Base-by-base conservation (phyloP, 2,888 invertebrate genomes). In the Hymenopus coronatus region DNA sequence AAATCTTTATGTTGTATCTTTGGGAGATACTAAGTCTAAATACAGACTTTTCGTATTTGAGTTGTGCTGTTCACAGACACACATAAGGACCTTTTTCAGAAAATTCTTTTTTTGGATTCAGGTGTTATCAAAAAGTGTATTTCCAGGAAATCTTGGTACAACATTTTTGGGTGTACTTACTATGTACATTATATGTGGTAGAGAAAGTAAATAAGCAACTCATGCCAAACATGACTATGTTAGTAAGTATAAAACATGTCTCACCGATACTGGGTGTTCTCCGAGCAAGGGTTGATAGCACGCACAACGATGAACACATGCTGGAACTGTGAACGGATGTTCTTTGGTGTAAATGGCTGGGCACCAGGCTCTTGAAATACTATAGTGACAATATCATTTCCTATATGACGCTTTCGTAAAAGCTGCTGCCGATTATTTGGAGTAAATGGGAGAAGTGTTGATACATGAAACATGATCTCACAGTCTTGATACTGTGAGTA, bases 401-500 rank as follows among this genome's bases (percentile, higher is more conserved):
- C 99, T 92, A 99, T 99, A 94, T 99, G 99, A 40, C 99, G 96
- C 93, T 99, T 99, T 91, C 99, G 95, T 91, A 98, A 94, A 91
- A 99, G 94, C 95, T 95, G 99, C 93, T 99, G 99, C 90, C 97
- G 95, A 94, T 99, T 99, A 93, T 98, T 99, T 88, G 98, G 97
- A 83, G 99, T 98, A 93, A 98, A 98, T 6, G 99, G 99, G 91
- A 99, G 95, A 96, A 99, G 96, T 6, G 99, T 99, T 1, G 98
- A 98, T 4, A 99, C 98, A 93, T 99, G 99, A 93, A 99, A 99
- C 97, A 99, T 99, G 84, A 99, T 96, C 94, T 99, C 98, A 93
- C 98, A 97, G 91, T 97, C 97, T 92, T 98, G 97, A 93, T 98
- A 97, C 90, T 97, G 96, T 1, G 98, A 96, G 92, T 98, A 98